Base-by-base conservation (phyloP, 2,888 invertebrate species). In the Lissocephala sabroskyi region DNA sequence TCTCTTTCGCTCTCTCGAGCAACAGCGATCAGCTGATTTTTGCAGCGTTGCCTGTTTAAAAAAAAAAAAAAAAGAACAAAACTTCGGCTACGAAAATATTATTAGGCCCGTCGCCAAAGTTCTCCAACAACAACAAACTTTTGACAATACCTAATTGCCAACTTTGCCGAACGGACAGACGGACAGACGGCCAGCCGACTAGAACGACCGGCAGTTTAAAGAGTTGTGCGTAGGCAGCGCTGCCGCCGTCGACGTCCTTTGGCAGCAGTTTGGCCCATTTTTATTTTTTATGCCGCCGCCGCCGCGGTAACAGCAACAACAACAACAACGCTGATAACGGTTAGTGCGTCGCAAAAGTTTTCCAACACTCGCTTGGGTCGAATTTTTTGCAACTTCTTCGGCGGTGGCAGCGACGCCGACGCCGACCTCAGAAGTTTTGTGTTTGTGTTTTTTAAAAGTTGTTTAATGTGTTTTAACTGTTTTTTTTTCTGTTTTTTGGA, bases 81-180 rank as follows among this genome's bases (percentile, higher is more conserved):
- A 36, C 36, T 30, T 30, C 3, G 11, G 30, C 30, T 36, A 37
- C 18, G 18, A 14, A 36, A n/a, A 37, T 37, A 37, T 37, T 73
- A 65, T 73, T 73, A 68, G 68, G 68, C 73, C 7, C 74, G 74
- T 65, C 68, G 74, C 65, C 68, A 70, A 70, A 74, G 64, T 74
- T 70, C 36, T 23, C 49, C 43, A 56, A 56, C 63, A 65, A 60
- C 60, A 64, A 62, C 48, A 52, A 62, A 70, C 74, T 70, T 70
- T 74, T 64, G 62, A 74, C 66, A 70, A 70, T 74, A 74, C 66
- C 74, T 70, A 70, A 70, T 74, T 70, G 74, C 70, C 70, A 70
- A 70, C 70, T 70, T 70, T 70, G 14, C 33, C 33, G 16, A 33
- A 10, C 29, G 18, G 39, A 39, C n/a, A n/a, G n/a, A n/a, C n/a